phyloP scores from a whole-genome alignment of 2,113 vertebrate genomes.

The Himantopus leucocephalus region DNA sequence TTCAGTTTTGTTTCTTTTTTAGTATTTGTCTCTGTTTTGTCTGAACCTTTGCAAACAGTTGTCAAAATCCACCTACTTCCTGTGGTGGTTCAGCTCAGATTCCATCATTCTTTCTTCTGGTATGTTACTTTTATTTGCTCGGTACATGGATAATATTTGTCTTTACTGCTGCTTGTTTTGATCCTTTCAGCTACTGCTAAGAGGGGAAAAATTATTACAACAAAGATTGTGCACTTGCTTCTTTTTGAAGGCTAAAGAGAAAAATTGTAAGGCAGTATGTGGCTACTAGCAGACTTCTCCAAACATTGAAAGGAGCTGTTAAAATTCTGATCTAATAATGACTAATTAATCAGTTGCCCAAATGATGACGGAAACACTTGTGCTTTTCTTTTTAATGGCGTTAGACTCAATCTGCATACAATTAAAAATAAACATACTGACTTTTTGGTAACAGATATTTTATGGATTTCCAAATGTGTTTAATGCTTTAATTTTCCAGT shows the following conservation, averaged over 20 bases:
- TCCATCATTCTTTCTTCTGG: not conserved
- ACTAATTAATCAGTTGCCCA: not conserved
- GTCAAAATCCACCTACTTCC: not conserved
- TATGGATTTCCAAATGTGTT: not conserved
- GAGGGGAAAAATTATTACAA: not conserved
- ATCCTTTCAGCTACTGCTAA: not conserved
- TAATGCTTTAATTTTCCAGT: not conserved
- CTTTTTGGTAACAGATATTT: not conserved
- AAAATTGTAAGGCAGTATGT: not conserved
- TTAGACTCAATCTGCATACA: not conserved
- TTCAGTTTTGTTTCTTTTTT: not conserved
- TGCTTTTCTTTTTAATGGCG: not conserved
- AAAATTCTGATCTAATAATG: not conserved
- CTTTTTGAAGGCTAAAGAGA: not conserved
- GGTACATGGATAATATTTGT: not conserved
- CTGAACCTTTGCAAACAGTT: not conserved
- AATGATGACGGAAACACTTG: not conserved
- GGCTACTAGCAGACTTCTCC: not conserved
- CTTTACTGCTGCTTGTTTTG: not conserved
- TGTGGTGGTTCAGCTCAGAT: not conserved
- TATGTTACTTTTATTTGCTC: not conserved
- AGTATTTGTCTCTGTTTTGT: not conserved
- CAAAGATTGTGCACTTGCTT: fast-evolving
- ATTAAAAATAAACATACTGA: not conserved
- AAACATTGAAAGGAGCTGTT: not conserved